Percentiles rank a stretch among this genome's conserved stretches.
Evolutionary conservation across 2,888 invertebrate genomes (phyloP).

Genomic region (Andricus curvator): DNA sequence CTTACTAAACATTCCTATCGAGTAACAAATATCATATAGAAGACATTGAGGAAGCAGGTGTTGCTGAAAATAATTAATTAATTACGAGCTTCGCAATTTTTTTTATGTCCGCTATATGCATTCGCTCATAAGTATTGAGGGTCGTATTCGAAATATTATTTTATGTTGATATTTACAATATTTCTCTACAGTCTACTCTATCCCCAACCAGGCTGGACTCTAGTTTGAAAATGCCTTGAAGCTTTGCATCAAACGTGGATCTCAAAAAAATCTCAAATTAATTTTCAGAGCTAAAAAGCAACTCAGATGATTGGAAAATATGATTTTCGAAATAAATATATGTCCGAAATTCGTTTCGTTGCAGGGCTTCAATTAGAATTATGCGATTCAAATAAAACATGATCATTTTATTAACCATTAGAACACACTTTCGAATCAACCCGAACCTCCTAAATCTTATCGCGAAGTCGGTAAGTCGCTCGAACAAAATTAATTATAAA

Average conservation of each 20-base stretch:
- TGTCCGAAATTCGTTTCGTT: slow-evolving; percentile 22
- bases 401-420: slow-evolving; percentile 9
- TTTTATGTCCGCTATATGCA: slow-evolving; percentile 39
- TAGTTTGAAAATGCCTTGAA: slow-evolving; percentile 21
- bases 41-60: slow-evolving; percentile 72
- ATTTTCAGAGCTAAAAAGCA: background rate
- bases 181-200: slow-evolving; percentile 22
- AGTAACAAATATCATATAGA: slow-evolving; percentile 71
- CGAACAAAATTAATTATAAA: slow-evolving; percentile 27
- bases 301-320: background rate
- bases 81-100: slow-evolving; percentile 49
- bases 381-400: slow-evolving; percentile 20
- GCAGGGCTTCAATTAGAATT: slow-evolving; percentile 31
- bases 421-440: slow-evolving; percentile 33
- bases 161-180: slow-evolving; percentile 42
- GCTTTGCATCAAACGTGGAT: slow-evolving; percentile 30
- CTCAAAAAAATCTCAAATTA: background rate
- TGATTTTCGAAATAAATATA: background rate
- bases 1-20: slow-evolving; percentile 68
- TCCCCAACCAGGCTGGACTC: slow-evolving; percentile 20
- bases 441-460: slow-evolving; percentile 25
- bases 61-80: slow-evolving; percentile 62
- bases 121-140: slow-evolving; percentile 34
- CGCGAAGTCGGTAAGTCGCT: slow-evolving; percentile 10
- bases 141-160: slow-evolving; percentile 43